phyloP scores from a whole-genome alignment of 2,888 invertebrate species.

The Megamerina dolium region DNA sequence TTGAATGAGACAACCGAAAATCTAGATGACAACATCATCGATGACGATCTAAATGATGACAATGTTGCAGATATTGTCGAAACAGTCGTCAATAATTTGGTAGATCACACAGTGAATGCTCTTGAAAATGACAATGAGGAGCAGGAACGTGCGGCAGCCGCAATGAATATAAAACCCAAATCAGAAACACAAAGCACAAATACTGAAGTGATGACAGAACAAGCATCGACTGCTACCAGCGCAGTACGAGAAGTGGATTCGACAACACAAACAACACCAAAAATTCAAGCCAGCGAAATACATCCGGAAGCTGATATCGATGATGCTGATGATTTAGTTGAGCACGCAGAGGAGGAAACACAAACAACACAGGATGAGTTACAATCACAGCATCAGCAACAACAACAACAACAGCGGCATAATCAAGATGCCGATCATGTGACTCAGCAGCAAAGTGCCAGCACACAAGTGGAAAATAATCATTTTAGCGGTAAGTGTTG shows the following conservation, averaged over 20 bases:
- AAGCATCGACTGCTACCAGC: neutral
- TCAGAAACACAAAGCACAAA: constrained; percentile 1
- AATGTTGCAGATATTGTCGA: constrained; percentile 31
- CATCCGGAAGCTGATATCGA: constrained; percentile 47
- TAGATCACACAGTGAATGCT: constrained; percentile 28
- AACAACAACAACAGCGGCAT: constrained; percentile 32
- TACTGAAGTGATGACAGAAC: neutral
- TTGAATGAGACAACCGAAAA: neutral
- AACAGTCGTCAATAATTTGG: constrained; percentile 32
- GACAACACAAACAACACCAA: constrained; percentile 41
- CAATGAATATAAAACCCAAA: constrained; percentile 9
- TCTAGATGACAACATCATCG: neutral
- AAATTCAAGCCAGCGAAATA: constrained; percentile 24
- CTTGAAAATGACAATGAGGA: constrained; percentile 12
- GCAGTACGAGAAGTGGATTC: constrained; percentile 35
- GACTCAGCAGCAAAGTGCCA: constrained; percentile 65
- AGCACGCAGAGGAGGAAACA: constrained; percentile 12
- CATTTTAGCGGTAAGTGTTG: constrained; percentile 79
- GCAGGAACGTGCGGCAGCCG: constrained; percentile 24
- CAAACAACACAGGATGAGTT: constrained; percentile 13
- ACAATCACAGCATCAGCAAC: constrained; percentile 22
- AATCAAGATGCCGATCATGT: constrained; percentile 47
- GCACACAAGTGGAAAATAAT: constrained; percentile 78
- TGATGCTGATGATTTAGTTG: constrained; percentile 32
- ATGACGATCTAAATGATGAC: constrained; percentile 15